phyloP scores from a whole-genome alignment of 2,113 vertebrate genomes.

The Mobula hypostoma region DNA sequence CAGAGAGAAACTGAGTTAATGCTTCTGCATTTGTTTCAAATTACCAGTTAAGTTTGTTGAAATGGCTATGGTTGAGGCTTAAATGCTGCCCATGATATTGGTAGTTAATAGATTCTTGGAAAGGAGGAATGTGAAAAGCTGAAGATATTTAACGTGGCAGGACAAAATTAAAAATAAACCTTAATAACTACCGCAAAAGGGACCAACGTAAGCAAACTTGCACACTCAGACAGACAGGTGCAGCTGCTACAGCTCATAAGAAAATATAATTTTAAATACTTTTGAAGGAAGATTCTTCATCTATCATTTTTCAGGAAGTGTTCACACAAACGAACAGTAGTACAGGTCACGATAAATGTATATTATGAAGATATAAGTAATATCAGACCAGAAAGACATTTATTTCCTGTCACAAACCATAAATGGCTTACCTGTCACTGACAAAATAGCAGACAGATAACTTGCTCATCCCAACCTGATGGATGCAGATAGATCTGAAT shows the following conservation, averaged over 20 bases:
- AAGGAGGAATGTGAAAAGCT: not conserved
- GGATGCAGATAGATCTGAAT: not conserved
- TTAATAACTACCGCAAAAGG: not conserved
- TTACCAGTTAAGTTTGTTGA: not conserved
- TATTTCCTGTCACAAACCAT: not conserved
- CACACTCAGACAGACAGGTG: not conserved
- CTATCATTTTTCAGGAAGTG: not conserved
- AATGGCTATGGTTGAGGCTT: not conserved
- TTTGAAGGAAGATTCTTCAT: not conserved
- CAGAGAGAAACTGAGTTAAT: too few relatives aligned
- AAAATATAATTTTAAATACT: not conserved
- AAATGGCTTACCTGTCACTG: not conserved
- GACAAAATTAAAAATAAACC: not conserved
- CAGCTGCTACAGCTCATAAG: not conserved
- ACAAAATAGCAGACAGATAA: not conserved
- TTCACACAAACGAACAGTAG: not conserved
- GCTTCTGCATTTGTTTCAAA: not conserved
- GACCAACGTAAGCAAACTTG: not conserved
- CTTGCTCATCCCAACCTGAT: not conserved
- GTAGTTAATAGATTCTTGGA: not conserved
- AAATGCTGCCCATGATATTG: not conserved
- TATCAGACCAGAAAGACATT: not conserved
- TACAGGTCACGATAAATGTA: not conserved
- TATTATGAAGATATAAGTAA: not conserved
- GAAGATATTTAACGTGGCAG: not conserved